Evolutionary conservation across 2,797 vertebrate species (phyloP).

Genomic region (Leptodactylus fallax): DNA sequence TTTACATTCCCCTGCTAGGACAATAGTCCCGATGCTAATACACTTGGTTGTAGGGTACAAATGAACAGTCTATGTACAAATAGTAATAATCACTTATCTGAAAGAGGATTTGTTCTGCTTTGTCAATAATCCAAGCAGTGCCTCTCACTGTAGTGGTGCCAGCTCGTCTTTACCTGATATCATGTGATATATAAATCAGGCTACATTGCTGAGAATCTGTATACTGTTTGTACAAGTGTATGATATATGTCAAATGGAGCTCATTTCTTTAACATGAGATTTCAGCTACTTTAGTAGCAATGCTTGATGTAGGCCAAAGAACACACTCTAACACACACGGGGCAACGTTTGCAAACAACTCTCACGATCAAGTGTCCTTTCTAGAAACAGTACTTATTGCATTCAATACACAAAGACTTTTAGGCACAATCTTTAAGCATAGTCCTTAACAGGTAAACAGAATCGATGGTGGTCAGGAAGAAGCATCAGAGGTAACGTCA

Average conservation of each 20-base stretch:
- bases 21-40: not conserved
- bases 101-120: constrained; percentile 39
- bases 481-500: no score
- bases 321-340: no score
- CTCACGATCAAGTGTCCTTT: no score
- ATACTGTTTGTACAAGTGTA: not conserved
- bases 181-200: not conserved
- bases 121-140: constrained; percentile 25
- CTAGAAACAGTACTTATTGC: no score
- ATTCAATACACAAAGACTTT: no score
- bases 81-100: constrained; percentile 15
- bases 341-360: no score
- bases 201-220: not conserved
- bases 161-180: constrained; percentile 2
- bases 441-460: no score
- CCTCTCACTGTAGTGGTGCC: constrained; percentile 11
- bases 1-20: constrained; percentile 27
- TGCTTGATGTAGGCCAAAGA: no score
- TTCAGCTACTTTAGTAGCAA: no score
- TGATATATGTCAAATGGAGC: not conserved
- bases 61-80: constrained; percentile 30
- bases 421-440: no score
- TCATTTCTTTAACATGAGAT: not conserved
- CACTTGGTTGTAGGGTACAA: constrained; percentile 9
- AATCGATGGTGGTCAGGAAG: no score